phyloP scores from a whole-genome alignment of 2,888 invertebrate species.

The Saturnia pavonia region DNA sequence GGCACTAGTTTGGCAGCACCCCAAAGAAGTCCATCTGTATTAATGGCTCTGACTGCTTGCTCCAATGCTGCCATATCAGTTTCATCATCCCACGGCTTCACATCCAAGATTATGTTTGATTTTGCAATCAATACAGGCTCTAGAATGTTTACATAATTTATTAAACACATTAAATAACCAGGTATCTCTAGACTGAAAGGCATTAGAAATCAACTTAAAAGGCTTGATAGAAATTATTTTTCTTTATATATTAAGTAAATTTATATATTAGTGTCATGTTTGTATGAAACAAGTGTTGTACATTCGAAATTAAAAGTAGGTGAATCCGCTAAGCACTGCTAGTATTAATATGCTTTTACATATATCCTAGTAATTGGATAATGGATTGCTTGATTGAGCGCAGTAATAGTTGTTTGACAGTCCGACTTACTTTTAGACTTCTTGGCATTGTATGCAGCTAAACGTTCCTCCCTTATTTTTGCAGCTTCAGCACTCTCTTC shows the following conservation, averaged over 20 bases:
- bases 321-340: no score
- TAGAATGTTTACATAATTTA: constrained; percentile 49
- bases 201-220: no score
- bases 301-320: no score
- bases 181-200: no score
- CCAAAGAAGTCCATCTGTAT: constrained; percentile 95
- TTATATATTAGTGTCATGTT: no score
- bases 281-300: no score
- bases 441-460: constrained; percentile 94
- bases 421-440: constrained; percentile 89
- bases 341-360: no score
- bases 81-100: constrained; percentile 97
- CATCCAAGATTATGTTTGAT: constrained; percentile 95
- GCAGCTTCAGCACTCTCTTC: constrained; percentile 88
- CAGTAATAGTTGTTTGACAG: background rate
- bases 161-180: background rate
- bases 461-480: constrained; percentile 89
- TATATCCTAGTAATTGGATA: background rate
- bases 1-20: constrained; percentile 96
- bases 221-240: no score
- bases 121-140: constrained; percentile 95
- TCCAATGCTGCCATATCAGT: constrained; percentile 96
- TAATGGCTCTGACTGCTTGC: constrained; percentile 87
- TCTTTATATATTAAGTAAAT: no score
- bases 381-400: background rate